Evolutionary conservation across 2,888 invertebrate genomes (phyloP).

Genomic region (Rambutsinella grinnellia): DNA sequence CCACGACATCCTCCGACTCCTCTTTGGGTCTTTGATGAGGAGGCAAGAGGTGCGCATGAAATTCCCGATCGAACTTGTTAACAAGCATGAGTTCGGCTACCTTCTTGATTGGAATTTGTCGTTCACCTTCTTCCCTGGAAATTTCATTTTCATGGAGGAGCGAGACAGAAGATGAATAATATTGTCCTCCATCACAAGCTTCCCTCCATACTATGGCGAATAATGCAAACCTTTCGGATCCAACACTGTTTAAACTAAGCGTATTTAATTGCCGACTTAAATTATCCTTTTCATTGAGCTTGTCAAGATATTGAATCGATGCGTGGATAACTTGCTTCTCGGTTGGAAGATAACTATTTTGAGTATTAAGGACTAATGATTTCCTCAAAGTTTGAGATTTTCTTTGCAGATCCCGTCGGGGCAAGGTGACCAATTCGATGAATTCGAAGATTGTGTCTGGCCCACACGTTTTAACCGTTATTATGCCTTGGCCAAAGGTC

Average conservation of each 20-base stretch:
- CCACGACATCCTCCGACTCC: slow-evolving; percentile 41
- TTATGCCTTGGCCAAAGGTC: slow-evolving; percentile 28
- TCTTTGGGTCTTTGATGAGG: slow-evolving; percentile 39
- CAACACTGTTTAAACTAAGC: background rate
- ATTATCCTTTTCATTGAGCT: slow-evolving; percentile 20
- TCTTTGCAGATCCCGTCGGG: slow-evolving; percentile 22
- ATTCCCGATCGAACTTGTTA: slow-evolving; percentile 44
- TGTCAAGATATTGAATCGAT: slow-evolving; percentile 36
- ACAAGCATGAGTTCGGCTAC: slow-evolving; percentile 21
- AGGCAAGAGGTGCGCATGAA: slow-evolving; percentile 56
- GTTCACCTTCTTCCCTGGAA: slow-evolving; percentile 1
- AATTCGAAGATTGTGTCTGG: background rate
- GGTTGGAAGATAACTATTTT: background rate
- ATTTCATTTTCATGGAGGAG: slow-evolving; percentile 8
- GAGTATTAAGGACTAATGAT: slow-evolving; percentile 3
- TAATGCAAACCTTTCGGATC: slow-evolving; percentile 13
- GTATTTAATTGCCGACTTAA: background rate
- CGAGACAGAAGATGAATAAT: slow-evolving; percentile 28
- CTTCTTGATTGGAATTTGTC: slow-evolving; percentile 16
- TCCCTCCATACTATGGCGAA: slow-evolving; percentile 27
- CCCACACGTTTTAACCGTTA: background rate
- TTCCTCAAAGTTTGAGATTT: slow-evolving; percentile 30
- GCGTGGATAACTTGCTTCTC: slow-evolving; percentile 17
- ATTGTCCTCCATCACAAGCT: background rate
- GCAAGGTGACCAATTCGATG: slow-evolving; percentile 16